Evolutionary conservation across 1,140 invertebrate genomes (phyloP).

Genomic region (Sesamia nonagrioides): DNA sequence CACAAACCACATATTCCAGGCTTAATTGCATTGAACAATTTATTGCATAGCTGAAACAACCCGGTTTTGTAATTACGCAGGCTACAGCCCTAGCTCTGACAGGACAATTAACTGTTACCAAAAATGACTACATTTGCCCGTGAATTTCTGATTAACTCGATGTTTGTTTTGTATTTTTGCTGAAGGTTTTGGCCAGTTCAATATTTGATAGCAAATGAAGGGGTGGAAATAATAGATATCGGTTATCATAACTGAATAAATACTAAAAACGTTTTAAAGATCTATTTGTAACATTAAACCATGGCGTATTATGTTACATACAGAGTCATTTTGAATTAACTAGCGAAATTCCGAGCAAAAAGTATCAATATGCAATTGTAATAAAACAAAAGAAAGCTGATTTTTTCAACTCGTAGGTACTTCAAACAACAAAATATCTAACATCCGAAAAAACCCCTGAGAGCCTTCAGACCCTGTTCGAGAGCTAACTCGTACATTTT

Average conservation of each 20-base stretch:
- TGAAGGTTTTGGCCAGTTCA: background rate
- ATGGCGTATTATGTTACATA: no score
- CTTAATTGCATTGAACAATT: slow-evolving; percentile 65
- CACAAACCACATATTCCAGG: slow-evolving; percentile 56
- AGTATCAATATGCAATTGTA: no score
- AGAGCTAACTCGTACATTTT: no score
- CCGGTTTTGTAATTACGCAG: slow-evolving; percentile 63
- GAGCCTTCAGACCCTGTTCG: no score
- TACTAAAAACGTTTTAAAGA: no score
- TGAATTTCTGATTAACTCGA: slow-evolving; percentile 31
- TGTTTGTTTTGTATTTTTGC: background rate
- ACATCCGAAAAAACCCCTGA: no score
- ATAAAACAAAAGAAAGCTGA: no score
- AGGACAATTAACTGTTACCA: slow-evolving; percentile 51
- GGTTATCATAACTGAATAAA: background rate
- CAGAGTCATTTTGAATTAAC: no score
- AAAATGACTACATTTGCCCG: slow-evolving; percentile 43
- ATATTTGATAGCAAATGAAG: background rate
- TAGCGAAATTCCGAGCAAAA: no score
- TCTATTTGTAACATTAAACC: no score
- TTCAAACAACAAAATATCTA: no score
- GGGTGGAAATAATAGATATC: background rate
- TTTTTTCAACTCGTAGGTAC: no score
- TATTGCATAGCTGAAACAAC: slow-evolving; percentile 58
- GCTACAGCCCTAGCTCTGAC: slow-evolving; percentile 47